Conservation (phyloP, 2,113 vertebrate genomes). For the Xenopus laevis region DNA sequence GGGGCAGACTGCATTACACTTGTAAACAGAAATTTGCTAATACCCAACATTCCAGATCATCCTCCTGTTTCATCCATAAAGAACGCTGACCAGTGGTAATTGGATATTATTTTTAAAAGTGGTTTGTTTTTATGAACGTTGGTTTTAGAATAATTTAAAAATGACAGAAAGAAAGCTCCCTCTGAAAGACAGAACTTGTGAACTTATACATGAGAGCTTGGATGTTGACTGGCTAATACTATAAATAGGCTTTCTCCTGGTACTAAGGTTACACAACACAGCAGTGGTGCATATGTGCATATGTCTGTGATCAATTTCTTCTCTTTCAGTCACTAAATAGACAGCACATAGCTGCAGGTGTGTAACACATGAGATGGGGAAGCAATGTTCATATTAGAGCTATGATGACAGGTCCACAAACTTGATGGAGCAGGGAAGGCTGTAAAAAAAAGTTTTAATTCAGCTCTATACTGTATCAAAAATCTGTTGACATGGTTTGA, state of each 20-base stretch:
- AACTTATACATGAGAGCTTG: neutral
- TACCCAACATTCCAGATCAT: neutral
- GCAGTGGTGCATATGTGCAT: constrained; percentile 8
- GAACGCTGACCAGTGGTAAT: neutral
- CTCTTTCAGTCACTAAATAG: constrained; percentile 22
- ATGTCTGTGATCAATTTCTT: constrained; percentile 19
- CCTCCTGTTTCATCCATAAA: neutral
- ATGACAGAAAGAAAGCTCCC: neutral
- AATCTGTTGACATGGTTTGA: neutral
- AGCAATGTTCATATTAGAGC: constrained; percentile 32
- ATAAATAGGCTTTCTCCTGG: constrained; percentile 34
- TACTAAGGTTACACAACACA: constrained; percentile 40
- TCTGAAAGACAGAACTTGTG: neutral
- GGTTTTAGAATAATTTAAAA: neutral
- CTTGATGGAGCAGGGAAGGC: constrained; percentile 16
- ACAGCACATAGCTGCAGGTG: constrained; percentile 36
- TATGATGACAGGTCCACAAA: constrained; percentile 36
- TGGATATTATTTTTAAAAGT: no score
- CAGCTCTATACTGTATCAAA: constrained; percentile 7
- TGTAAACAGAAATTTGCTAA: neutral
- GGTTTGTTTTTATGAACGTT: neutral
- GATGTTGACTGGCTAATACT: constrained; percentile 20
- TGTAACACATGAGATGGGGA: constrained; percentile 35
- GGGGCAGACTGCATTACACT: neutral
- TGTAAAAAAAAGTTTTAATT: constrained; percentile 2